phyloP scores from a whole-genome alignment of 2,888 invertebrate species.

The Yponomeuta cagnagella region DNA sequence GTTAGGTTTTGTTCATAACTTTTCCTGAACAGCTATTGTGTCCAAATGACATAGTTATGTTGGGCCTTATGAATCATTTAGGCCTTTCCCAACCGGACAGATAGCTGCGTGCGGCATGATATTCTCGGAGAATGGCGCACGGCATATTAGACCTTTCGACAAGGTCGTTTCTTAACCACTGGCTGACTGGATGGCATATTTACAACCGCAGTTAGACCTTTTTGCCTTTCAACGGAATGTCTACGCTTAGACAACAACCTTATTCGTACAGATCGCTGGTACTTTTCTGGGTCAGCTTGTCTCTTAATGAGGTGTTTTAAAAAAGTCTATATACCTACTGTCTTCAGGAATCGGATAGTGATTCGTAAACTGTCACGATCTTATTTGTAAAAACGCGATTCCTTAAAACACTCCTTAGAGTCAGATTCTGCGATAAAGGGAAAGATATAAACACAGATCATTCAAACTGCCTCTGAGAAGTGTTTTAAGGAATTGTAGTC shows the following conservation, averaged over 20 bases:
- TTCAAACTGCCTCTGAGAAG: no score
- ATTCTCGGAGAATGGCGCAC: slow-evolving; percentile 54
- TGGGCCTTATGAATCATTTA: slow-evolving; percentile 11
- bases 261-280: background rate
- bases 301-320: background rate
- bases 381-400: no score
- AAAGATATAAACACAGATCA: no score
- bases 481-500: no score
- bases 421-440: no score
- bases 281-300: background rate
- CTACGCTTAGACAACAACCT: background rate
- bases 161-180: slow-evolving; percentile 47
- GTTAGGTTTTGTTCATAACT: no score
- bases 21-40: no score
- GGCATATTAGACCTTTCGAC: slow-evolving; percentile 33
- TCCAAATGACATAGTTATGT: background rate
- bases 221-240: background rate
- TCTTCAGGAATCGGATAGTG: no score
- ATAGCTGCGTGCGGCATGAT: slow-evolving; percentile 38
- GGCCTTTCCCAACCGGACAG: slow-evolving; percentile 11
- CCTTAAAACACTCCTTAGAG: no score
- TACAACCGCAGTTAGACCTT: background rate
- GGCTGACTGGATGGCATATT: slow-evolving; percentile 2
- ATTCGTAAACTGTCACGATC: no score
- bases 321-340: no score